Conservation (phyloP, 2,113 vertebrate genomes). For the Poeciliopsis occidentalis region DNA sequence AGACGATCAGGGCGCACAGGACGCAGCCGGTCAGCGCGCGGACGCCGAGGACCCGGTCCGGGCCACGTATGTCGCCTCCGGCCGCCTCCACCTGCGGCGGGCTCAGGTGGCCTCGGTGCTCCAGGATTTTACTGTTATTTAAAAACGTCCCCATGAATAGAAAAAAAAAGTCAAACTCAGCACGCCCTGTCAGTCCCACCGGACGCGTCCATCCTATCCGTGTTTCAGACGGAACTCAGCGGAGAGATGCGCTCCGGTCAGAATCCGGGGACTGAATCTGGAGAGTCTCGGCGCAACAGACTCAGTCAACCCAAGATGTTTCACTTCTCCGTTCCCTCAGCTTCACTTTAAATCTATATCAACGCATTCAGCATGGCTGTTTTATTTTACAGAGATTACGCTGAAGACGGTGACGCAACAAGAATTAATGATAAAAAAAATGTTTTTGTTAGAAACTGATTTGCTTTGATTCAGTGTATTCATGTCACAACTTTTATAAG, state of each 20-base stretch:
- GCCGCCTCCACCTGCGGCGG: conserved; percentile 33
- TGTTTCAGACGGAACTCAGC: neutral
- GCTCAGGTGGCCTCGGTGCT: neutral
- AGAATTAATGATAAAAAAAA: too few relatives aligned
- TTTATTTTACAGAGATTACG: too few relatives aligned
- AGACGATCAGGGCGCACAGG: conserved; percentile 80
- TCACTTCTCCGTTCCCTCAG: neutral
- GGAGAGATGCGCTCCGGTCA: neutral
- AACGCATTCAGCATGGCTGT: too few relatives aligned
- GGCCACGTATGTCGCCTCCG: conserved; percentile 20
- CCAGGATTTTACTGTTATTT: conserved; percentile 23
- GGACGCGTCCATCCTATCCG: neutral
- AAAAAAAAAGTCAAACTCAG: neutral
- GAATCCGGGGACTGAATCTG: neutral
- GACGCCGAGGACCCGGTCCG: conserved; percentile 37
- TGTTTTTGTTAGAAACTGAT: too few relatives aligned
- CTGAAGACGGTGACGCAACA: too few relatives aligned
- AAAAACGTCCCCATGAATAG: conserved; percentile 53
- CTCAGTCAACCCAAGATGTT: neutral
- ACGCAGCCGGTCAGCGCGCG: conserved; percentile 78
- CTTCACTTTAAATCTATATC: neutral
- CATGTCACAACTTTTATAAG: too few relatives aligned
- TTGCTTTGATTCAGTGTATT: too few relatives aligned
- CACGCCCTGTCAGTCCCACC: neutral
- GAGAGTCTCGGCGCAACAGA: neutral